Evolutionary conservation across 2,888 invertebrate species (phyloP).

Genomic region (Hipparchia sbordonii): DNA sequence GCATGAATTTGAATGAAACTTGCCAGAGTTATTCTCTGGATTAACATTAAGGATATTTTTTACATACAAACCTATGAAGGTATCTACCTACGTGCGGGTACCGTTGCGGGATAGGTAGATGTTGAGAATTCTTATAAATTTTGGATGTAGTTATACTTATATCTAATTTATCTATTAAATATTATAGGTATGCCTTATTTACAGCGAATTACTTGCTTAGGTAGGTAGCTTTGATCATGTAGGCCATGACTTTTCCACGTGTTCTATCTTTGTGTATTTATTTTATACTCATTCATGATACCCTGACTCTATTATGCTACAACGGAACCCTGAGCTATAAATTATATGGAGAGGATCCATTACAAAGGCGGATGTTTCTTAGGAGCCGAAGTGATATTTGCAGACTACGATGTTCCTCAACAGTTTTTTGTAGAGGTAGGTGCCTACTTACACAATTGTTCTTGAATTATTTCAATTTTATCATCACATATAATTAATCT

Average conservation of each 20-base stretch:
- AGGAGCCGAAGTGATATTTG: conserved; percentile 42
- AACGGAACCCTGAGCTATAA: conserved; percentile 64
- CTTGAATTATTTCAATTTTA: too few species aligned
- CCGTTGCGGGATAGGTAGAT: too few species aligned
- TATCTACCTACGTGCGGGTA: too few species aligned
- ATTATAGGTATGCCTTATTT: neutral
- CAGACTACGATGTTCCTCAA: conserved; percentile 56
- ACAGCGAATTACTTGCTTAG: neutral
- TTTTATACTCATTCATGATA: conserved; percentile 43
- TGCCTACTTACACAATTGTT: neutral
- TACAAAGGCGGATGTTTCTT: conserved; percentile 48
- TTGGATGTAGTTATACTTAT: too few species aligned
- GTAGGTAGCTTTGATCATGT: conserved; percentile 14
- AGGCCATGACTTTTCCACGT: conserved; percentile 32
- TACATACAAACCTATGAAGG: too few species aligned
- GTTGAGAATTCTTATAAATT: too few species aligned
- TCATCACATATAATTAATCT: too few species aligned
- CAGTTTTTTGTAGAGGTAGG: conserved; percentile 39
- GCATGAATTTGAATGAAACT: neutral
- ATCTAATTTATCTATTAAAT: too few species aligned
- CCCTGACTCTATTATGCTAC: conserved; percentile 58
- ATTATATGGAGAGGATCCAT: conserved; percentile 63
- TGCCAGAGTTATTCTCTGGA: too few species aligned
- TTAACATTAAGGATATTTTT: too few species aligned
- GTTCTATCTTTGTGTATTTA: conserved; percentile 40